Evolutionary conservation across 2,888 invertebrate genomes (phyloP).

Genomic region (Orthonychiurus folsomi): DNA sequence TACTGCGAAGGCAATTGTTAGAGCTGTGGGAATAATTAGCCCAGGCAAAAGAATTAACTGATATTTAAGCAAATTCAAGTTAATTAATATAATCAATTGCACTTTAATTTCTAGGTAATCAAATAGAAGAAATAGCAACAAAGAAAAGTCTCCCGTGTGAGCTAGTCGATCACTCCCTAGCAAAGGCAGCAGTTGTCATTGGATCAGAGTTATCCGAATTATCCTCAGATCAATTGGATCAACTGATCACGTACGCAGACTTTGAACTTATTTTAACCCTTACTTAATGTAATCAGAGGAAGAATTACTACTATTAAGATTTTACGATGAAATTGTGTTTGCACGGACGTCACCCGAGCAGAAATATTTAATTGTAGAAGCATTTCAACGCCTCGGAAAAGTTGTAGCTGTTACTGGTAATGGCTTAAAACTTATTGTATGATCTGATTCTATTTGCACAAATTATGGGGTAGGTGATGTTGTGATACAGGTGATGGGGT

Average conservation of each 20-base stretch:
- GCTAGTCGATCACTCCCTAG: constrained; percentile 43
- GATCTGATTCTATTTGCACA: too few species aligned
- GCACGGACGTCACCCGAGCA: constrained; percentile 50
- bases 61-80: background rate
- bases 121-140: constrained; percentile 48
- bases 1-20: constrained; percentile 71
- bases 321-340: constrained; percentile 49
- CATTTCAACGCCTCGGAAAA: constrained; percentile 64
- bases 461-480: too few species aligned
- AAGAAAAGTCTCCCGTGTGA: constrained; percentile 44
- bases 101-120: constrained; percentile 33
- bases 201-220: constrained; percentile 44
- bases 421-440: too few species aligned
- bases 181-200: constrained; percentile 43
- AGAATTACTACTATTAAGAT: constrained; percentile 17
- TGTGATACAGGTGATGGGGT: constrained; percentile 20
- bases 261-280: too few species aligned
- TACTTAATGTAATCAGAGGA: background rate
- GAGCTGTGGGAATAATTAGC: constrained; percentile 61
- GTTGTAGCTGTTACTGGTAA: constrained; percentile 80
- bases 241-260: constrained; percentile 34
- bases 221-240: constrained; percentile 42
- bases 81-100: constrained; percentile 2
- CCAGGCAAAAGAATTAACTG: constrained; percentile 44
- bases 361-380: constrained; percentile 59